Base-by-base conservation (phyloP, 2,797 vertebrate genomes). In the Spondyliosoma cantharus region DNA sequence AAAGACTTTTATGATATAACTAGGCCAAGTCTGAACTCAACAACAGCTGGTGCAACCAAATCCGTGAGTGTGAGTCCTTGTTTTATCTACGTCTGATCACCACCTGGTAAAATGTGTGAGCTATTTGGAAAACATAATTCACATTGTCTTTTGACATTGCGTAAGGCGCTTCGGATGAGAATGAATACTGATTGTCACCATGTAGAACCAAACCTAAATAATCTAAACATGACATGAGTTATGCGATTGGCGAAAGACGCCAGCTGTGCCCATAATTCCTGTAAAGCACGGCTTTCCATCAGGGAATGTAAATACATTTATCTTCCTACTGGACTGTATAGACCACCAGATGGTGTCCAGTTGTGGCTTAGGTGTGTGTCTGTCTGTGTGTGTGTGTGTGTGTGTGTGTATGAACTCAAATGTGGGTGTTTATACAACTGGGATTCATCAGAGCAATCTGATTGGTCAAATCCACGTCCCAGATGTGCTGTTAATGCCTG, bases 321-420 rank as follows among this genome's bases (percentile, higher is more conserved):
- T 37, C 42, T 64, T 42, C 71, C n/a, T 49, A 1, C 61, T 25
- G 60, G 17, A 63, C 56, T 58, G 62, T 54, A 22, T 19, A 17
- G 56, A 17, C 15, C 73, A 61, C 20, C 86, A 89, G 83, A 87
- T 89, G 88, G 80, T n/a, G 65, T 70, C 77, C 86, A 83, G 86
- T 74, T 69, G 79, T 37, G 80, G 68, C 32, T 70, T 64, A 60
- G 22, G 43, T 46, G 61, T 64, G 45, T 65, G 12, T 71, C 20
- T 43, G 64, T 80, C 32, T 45, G 50, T 52, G 64, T 80, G 43
- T 45, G 50, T 52, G 48, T 72, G 65, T 45, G 46, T 58, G 45
- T 67, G 25, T 62, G 17, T 58, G 25, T 42, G 46, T 45, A 49
- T 42, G 66, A 5, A 27, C 22, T 71, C 22, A 52, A 46, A 52